Evolutionary conservation across 2,113 vertebrate genomes (phyloP).

Genomic region (Passer domesticus): DNA sequence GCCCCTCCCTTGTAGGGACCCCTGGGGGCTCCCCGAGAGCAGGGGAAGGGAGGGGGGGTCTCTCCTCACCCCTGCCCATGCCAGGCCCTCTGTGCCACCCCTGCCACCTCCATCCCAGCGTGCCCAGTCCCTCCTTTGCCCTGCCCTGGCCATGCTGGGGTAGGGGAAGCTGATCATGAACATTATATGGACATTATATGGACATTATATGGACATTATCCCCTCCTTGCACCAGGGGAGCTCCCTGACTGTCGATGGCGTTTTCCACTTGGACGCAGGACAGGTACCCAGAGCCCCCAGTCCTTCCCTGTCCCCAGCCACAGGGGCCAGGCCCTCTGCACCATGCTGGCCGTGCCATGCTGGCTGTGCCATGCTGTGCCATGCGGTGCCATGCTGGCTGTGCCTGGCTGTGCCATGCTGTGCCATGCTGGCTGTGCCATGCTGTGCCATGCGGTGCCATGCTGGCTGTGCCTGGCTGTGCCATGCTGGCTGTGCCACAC

Average conservation of each 20-base stretch:
- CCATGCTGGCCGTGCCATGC: background rate
- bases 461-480: no score
- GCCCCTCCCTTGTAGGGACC: background rate
- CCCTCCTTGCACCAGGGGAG: background rate
- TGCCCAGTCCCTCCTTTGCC: background rate
- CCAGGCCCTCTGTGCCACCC: background rate
- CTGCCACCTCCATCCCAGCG: background rate
- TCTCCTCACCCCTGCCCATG: background rate
- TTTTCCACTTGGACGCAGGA: constrained; percentile 15
- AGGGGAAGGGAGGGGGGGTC: background rate
- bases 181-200: background rate
- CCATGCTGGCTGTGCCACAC: background rate
- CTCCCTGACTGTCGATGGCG: background rate
- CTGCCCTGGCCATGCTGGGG: background rate
- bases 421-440: background rate
- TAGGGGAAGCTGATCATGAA: background rate
- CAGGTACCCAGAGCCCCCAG: background rate
- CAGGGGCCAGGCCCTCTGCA: background rate
- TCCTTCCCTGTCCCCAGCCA: background rate
- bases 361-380: background rate
- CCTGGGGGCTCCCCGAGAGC: background rate
- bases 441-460: background rate
- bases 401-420: background rate
- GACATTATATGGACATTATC: no score
- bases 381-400: background rate